Conservation (phyloP, 2,113 vertebrate species). For the Vulpes ferrilata region DNA sequence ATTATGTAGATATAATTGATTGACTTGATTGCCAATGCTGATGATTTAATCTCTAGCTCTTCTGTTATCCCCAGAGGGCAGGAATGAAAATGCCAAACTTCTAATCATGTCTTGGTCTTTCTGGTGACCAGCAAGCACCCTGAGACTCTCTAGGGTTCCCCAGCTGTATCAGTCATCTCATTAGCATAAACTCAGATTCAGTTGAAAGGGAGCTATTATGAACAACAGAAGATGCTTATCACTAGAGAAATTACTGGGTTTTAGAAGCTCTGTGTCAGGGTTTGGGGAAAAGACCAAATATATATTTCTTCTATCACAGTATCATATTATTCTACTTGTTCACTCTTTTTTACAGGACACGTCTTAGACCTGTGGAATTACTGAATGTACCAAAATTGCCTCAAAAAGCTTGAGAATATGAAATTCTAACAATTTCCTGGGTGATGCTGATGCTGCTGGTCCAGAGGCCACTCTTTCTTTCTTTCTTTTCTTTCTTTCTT, state of each 20-base stretch:
- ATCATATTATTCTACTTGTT: background rate
- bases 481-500: too few species aligned
- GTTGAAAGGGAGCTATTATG: background rate
- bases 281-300: background rate
- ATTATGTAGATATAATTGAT: background rate
- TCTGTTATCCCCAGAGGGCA: background rate
- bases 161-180: background rate
- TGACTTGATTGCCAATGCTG: background rate
- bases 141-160: background rate
- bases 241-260: background rate
- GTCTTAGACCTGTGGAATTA: background rate
- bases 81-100: fast-evolving
- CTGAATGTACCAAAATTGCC: background rate
- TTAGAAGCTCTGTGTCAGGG: background rate
- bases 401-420: background rate
- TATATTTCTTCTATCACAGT: background rate
- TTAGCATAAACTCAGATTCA: background rate
- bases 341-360: background rate
- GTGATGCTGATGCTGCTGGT: background rate
- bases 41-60: background rate
- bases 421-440: background rate
- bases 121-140: too few species aligned
- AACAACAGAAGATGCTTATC: background rate
- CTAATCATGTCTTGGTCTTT: background rate
- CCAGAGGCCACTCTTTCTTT: background rate